Evolutionary conservation across 1,140 invertebrate species (phyloP).

Genomic region (Bombus sibiricus): DNA sequence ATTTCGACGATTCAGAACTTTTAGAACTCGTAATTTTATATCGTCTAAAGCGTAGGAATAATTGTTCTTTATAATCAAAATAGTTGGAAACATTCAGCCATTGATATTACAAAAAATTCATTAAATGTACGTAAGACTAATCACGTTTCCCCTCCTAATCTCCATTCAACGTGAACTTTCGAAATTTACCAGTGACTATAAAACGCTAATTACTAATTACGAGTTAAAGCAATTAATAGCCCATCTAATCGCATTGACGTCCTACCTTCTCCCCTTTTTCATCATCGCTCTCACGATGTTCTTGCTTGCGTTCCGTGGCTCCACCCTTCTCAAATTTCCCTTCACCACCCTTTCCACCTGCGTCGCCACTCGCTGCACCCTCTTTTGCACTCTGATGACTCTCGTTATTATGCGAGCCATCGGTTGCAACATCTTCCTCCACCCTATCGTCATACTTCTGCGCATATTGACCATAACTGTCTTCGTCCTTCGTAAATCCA

Average conservation of each 20-base stretch:
- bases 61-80: too few relatives aligned
- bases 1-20: too few relatives aligned
- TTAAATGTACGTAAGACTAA: too few relatives aligned
- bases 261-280: conserved; percentile 76
- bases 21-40: too few relatives aligned
- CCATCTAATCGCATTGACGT: neutral
- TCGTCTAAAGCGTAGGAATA: too few relatives aligned
- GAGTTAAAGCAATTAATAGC: neutral
- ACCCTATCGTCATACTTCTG: neutral
- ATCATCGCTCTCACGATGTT: conserved; percentile 69
- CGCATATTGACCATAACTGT: neutral
- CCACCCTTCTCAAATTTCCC: conserved; percentile 72
- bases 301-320: conserved; percentile 70
- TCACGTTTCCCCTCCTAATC: too few relatives aligned
- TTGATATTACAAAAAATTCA: too few relatives aligned
- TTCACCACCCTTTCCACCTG: conserved; percentile 26
- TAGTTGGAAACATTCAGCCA: too few relatives aligned
- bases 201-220: neutral
- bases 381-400: conserved; percentile 33
- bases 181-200: too few relatives aligned
- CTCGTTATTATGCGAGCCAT: conserved; percentile 38
- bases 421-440: neutral
- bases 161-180: too few relatives aligned
- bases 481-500: neutral
- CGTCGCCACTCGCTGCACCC: conserved; percentile 3